These are phyloP conservation scores for Drosophila kanapiae DNA, from an alignment of 1,140 invertebrate species.

Conservation along the genomic window DNA sequence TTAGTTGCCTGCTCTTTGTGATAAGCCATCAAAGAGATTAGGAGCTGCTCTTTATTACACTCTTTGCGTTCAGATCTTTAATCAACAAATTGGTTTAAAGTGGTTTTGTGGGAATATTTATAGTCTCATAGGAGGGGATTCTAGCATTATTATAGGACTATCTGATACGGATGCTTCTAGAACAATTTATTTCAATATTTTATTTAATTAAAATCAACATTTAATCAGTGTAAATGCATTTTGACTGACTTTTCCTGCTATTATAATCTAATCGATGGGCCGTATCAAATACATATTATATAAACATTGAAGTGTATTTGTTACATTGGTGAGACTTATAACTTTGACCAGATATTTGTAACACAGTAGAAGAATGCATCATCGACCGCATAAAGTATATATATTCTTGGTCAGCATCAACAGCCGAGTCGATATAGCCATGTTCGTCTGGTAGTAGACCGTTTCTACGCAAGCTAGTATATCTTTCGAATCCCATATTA, in stretches of 20 bases:
- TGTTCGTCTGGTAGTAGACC: too few relatives aligned
- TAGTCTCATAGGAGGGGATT: not conserved
- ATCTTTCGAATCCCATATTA: too few relatives aligned
- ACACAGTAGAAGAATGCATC: too few relatives aligned
- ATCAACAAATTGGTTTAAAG: not conserved
- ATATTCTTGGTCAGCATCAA: too few relatives aligned
- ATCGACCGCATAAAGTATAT: too few relatives aligned
- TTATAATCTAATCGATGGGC: slow-evolving; percentile 4
- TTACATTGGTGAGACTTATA: not conserved
- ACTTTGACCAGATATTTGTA: too few relatives aligned
- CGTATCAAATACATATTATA: not conserved
- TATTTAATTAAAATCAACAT: not conserved
- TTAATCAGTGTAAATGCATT: not conserved
- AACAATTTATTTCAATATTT: not conserved
- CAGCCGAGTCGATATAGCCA: too few relatives aligned
- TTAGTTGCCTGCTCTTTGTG: slow-evolving; percentile 2
- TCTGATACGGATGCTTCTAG: not conserved
- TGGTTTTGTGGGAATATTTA: not conserved
- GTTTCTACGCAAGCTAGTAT: too few relatives aligned
- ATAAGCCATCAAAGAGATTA: not conserved
- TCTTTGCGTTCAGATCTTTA: not conserved
- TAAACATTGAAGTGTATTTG: not conserved
- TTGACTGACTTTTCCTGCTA: not conserved
- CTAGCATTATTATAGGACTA: not conserved
- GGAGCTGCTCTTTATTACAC: not conserved